These are phyloP conservation scores for Fulica atra DNA, from an alignment of 2,113 vertebrate species.

Conservation along the genomic window DNA sequence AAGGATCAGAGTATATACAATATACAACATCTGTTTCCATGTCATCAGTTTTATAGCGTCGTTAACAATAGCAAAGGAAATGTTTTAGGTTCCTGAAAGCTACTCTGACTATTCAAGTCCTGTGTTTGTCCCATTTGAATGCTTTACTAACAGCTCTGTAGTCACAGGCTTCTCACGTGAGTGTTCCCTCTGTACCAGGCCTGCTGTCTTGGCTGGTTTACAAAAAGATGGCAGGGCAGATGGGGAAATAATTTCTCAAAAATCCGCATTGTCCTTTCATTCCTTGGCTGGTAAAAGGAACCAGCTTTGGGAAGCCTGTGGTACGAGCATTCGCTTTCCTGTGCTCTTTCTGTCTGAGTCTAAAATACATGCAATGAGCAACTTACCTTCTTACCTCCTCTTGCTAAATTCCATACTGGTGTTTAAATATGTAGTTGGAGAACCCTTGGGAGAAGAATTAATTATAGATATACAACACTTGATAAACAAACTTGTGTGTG, in stretches of 20 bases:
- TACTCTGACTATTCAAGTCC: background rate
- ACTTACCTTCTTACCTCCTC: background rate
- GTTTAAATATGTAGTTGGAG: background rate
- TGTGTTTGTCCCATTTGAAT: background rate
- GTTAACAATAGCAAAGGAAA: constrained; percentile 29
- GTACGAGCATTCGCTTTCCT: background rate
- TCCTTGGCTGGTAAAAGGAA: background rate
- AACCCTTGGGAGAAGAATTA: background rate
- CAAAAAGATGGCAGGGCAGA: background rate
- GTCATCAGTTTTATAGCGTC: background rate
- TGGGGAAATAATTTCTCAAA: background rate
- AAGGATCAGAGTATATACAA: background rate
- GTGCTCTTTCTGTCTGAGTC: background rate
- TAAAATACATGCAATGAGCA: background rate
- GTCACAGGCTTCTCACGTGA: background rate
- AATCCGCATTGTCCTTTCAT: background rate
- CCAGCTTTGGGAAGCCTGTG: background rate
- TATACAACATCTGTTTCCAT: constrained; percentile 13
- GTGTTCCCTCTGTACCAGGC: background rate
- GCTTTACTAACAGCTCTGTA: background rate
- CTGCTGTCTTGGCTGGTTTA: background rate
- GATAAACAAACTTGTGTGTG: background rate
- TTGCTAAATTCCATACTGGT: background rate
- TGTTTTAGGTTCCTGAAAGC: background rate
- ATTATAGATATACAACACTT: background rate